phyloP scores from a whole-genome alignment of 2,888 invertebrate species.

The Lithophane socia region DNA sequence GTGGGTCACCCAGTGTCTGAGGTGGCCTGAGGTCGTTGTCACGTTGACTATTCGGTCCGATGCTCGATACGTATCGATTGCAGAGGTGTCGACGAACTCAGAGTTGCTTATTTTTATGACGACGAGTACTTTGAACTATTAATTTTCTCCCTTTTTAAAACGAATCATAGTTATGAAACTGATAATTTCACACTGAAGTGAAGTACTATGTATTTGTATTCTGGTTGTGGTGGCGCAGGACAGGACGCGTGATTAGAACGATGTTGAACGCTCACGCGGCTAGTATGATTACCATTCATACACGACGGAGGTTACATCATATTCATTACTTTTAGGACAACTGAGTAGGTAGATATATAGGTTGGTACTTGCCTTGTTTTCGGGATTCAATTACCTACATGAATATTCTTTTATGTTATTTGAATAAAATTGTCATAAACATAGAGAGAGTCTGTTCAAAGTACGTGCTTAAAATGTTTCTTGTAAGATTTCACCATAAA shows the following conservation, averaged over 20 bases:
- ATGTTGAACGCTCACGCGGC: slow-evolving; percentile 24
- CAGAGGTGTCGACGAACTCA: slow-evolving; percentile 76
- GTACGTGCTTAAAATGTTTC: slow-evolving; percentile 49
- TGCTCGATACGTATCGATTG: slow-evolving; percentile 83
- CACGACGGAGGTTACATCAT: slow-evolving; percentile 3
- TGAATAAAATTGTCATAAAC: slow-evolving; percentile 35
- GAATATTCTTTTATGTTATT: slow-evolving; percentile 1
- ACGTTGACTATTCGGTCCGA: slow-evolving; percentile 69
- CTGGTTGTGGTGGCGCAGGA: slow-evolving; percentile 8
- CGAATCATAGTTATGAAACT: background rate
- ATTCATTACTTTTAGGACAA: background rate
- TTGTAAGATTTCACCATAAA: slow-evolving; percentile 62
- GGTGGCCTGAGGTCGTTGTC: slow-evolving; percentile 77
- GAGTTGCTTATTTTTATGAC: slow-evolving; percentile 57
- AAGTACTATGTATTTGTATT: slow-evolving; percentile 29
- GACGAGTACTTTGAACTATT: slow-evolving; percentile 27
- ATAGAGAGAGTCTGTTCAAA: slow-evolving; percentile 37
- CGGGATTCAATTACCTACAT: background rate
- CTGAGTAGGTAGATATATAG: background rate
- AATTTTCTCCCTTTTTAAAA: background rate
- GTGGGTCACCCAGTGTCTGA: slow-evolving; percentile 72
- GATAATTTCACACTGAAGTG: slow-evolving; percentile 6
- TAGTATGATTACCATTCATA: slow-evolving; percentile 9
- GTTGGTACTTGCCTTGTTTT: background rate
- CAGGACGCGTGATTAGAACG: slow-evolving; percentile 14